Evolutionary conservation across 2,888 invertebrate species (phyloP).

Genomic region (Caenorhabditis plicata): DNA sequence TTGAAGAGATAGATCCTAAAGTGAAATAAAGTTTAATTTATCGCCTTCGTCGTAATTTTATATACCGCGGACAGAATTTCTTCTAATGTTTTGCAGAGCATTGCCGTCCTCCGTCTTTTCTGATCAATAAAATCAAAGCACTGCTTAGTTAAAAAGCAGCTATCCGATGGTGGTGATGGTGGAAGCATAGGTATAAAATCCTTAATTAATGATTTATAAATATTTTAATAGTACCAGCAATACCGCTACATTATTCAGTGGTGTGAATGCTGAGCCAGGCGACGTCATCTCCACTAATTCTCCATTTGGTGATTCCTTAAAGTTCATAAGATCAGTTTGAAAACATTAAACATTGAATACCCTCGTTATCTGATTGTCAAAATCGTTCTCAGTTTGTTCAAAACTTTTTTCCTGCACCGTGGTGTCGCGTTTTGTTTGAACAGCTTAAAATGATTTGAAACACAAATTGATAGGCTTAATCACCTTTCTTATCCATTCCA

Average conservation of each 20-base stretch:
- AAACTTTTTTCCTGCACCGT: constrained; percentile 9
- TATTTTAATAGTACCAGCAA: neutral
- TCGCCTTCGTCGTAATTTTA: constrained; percentile 1
- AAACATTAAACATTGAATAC: neutral
- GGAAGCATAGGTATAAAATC: constrained; percentile 41
- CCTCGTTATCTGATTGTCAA: constrained; percentile 9
- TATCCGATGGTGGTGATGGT: constrained; percentile 39
- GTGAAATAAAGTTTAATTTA: neutral
- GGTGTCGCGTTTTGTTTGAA: constrained; percentile 35
- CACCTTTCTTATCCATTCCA: constrained; percentile 57
- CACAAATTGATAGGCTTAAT: no score
- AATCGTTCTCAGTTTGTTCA: constrained; percentile 10
- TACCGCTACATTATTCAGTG: constrained; percentile 5
- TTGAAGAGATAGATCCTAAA: constrained; percentile 36
- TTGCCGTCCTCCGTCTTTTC: constrained; percentile 50
- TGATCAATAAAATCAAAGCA: constrained; percentile 50
- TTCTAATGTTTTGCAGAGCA: constrained; percentile 58
- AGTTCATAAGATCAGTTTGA: neutral
- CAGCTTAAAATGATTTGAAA: no score
- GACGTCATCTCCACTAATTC: constrained; percentile 29
- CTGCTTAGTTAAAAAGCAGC: constrained; percentile 21
- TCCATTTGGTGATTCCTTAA: constrained; percentile 23
- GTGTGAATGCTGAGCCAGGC: constrained; percentile 28
- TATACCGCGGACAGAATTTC: constrained; percentile 49
- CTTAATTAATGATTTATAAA: constrained; percentile 8